Evolutionary conservation across 2,113 vertebrate species (phyloP).

Genomic region (Theropithecus gelada): DNA sequence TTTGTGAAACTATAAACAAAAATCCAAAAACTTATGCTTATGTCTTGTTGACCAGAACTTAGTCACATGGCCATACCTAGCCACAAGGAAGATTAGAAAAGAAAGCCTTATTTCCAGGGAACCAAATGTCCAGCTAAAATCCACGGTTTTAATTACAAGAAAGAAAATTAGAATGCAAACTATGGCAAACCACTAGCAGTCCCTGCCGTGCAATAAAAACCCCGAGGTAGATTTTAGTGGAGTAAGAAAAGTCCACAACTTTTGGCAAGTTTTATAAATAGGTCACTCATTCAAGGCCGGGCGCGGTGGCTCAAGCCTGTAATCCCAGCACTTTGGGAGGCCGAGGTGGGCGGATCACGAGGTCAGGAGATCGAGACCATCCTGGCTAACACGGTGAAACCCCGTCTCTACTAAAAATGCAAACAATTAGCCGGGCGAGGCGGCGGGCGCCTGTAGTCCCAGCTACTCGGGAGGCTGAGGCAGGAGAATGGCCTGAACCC

Average conservation of each 20-base stretch:
- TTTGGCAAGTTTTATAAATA: neutral
- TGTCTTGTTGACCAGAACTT: neutral
- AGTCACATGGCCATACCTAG: neutral
- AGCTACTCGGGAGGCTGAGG: too few species aligned
- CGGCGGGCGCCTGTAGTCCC: too few species aligned
- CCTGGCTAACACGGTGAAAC: too few species aligned
- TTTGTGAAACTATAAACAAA: neutral
- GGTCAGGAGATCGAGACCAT: too few species aligned
- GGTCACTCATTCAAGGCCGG: neutral
- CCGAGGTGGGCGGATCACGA: too few species aligned
- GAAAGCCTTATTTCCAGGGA: neutral
- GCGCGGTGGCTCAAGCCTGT: too few species aligned
- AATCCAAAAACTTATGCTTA: neutral
- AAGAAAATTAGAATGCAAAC: neutral
- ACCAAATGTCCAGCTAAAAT: neutral
- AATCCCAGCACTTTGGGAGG: too few species aligned
- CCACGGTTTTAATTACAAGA: neutral
- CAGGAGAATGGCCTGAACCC: too few species aligned
- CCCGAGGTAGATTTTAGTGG: neutral
- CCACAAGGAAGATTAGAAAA: neutral
- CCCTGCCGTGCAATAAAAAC: neutral
- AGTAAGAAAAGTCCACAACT: neutral
- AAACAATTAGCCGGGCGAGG: too few species aligned
- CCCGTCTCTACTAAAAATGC: too few species aligned
- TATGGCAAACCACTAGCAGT: neutral